Conservation (phyloP, 2,113 vertebrate genomes). For the Tachysurus vachellii region DNA sequence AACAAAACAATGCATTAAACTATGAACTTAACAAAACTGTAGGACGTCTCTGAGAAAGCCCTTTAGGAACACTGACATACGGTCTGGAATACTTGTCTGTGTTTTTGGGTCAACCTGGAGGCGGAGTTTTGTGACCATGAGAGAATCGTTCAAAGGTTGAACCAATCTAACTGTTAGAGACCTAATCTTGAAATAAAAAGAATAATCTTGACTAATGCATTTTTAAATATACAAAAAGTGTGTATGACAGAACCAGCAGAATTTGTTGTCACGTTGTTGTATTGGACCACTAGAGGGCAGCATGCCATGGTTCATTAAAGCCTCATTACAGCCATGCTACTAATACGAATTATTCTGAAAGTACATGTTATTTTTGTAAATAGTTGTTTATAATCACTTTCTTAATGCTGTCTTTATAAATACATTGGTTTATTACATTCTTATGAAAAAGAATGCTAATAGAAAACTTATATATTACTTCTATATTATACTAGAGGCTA, state of each 20-base stretch:
- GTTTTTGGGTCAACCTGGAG: not conserved
- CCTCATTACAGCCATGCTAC: not conserved
- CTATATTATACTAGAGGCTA: too few relatives aligned
- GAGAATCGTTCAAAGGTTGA: not conserved
- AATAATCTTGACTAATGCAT: not conserved
- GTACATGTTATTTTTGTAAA: too few relatives aligned
- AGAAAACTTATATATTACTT: too few relatives aligned
- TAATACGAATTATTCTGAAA: not conserved
- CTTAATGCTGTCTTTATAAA: not conserved
- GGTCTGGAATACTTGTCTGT: not conserved
- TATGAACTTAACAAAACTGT: not conserved
- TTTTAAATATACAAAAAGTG: not conserved
- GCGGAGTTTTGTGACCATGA: not conserved
- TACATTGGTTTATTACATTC: not conserved
- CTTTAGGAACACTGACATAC: not conserved
- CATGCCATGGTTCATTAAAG: constrained; percentile 55
- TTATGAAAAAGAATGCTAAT: not conserved
- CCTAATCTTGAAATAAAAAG: not conserved
- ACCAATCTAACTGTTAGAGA: not conserved
- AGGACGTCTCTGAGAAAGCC: not conserved
- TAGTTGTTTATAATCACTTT: not conserved
- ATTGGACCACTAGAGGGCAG: constrained; percentile 71
- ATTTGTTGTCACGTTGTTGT: constrained; percentile 41
- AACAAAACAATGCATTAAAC: not conserved
- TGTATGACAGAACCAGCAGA: not conserved